Evolutionary conservation across 1,140 invertebrate genomes (phyloP).

Genomic region (Xylocopa sonorina): DNA sequence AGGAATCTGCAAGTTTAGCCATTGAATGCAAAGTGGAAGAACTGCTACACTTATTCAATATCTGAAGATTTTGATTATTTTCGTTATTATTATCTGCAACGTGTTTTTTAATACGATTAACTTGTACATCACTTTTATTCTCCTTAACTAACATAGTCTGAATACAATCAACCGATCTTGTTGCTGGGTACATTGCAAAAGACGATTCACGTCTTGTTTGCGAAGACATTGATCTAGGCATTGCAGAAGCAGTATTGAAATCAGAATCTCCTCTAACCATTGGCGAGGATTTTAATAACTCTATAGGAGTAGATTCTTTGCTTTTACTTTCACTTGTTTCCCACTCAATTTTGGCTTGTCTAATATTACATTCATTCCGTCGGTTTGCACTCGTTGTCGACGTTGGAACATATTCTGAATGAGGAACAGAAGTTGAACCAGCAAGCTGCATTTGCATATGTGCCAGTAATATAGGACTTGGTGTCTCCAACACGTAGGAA

Average conservation of each 20-base stretch:
- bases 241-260: conserved; percentile 50
- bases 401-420: conserved; percentile 81
- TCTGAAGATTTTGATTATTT: conserved; percentile 40
- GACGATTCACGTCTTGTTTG: conserved; percentile 39
- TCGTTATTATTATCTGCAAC: conserved; percentile 42
- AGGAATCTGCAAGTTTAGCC: conserved; percentile 64
- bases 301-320: conserved; percentile 28
- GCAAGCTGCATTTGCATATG: conserved; percentile 82
- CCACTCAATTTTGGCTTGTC: conserved; percentile 72
- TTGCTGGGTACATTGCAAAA: conserved; percentile 38
- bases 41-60: conserved; percentile 50
- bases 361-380: conserved; percentile 82
- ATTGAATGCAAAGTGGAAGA: conserved; percentile 59
- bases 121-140: conserved; percentile 36
- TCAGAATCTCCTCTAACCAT: conserved; percentile 59
- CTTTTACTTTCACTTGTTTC: conserved; percentile 58
- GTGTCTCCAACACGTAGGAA: conserved; percentile 85
- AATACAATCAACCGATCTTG: conserved; percentile 75
- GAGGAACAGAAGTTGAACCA: conserved; percentile 30
- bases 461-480: conserved; percentile 84
- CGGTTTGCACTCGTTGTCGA: conserved; percentile 78
- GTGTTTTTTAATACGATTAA: conserved; percentile 42
- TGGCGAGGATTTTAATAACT: conserved; percentile 13
- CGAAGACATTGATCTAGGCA: conserved; percentile 49
- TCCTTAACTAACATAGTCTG: conserved; percentile 68